Base-by-base conservation (phyloP, 2,113 vertebrate genomes). In the Orthonyx spaldingii region DNA sequence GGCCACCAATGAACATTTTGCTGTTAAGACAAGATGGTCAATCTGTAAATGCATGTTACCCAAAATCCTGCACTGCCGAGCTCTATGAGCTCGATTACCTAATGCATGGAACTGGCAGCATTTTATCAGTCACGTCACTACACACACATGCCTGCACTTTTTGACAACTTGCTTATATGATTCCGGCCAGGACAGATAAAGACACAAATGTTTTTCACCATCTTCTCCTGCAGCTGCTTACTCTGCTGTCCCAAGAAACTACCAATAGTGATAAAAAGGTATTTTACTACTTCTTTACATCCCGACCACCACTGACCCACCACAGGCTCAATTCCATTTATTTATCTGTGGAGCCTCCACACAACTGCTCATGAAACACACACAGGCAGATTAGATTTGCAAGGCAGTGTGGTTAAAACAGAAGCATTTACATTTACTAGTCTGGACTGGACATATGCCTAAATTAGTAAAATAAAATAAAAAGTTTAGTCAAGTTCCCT, bases 1-100 rank as follows among this genome's bases (percentile, higher is more conserved):
- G 98, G 53, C 99, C 99, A 33, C 99, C 99, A 9, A 99, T 99
- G 97, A 99, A 99, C 99, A 99, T 99, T 96, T 99, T 99, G 98
- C 99, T 99, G 97, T 93, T 87, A 95, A 97, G 83, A 98, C 90
- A 98, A 97, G 77, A 97, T 6, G 76, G 92, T 94, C 96, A 90
- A 93, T 82, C 87, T 84, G 66, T 93, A 71, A 92, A 33, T 1
- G 5, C 22, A 5, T 27, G 55, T 63, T n/a, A 92, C 20, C 19
- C 47, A 28, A 90, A 83, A 74, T 32, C 37, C 66, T 50, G 49
- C 10, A 18, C 77, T 39, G 33, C 27, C 68, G 42, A 66, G 35
- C 30, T 77, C 30, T 22, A 59, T 1, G 27, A 93, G 37, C 39
- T 80, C 59, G 27, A 13, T 22, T 68, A 47, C 37, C 19, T 19